phyloP scores from a whole-genome alignment of 2,888 invertebrate genomes.

The Agonopterix alstromeriana region DNA sequence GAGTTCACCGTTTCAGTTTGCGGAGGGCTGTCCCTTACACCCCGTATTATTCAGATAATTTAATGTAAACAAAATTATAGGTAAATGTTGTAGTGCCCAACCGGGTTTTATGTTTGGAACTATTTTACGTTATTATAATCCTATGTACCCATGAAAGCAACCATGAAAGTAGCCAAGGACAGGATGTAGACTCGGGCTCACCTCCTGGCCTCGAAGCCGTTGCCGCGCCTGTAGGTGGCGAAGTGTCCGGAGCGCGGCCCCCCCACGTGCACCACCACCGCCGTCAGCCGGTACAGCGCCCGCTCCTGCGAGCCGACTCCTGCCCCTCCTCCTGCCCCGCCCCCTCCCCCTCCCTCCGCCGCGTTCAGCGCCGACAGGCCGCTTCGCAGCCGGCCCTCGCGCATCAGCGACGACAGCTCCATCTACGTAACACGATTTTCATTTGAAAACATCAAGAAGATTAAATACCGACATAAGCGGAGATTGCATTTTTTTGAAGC shows the following conservation, averaged over 20 bases:
- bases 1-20: too few species aligned
- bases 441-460: neutral
- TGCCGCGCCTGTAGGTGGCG: constrained; percentile 92
- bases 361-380: constrained; percentile 27
- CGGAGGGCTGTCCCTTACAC: too few species aligned
- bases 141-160: too few species aligned
- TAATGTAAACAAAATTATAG: too few species aligned
- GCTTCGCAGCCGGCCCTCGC: constrained; percentile 25
- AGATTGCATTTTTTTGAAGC: too few species aligned
- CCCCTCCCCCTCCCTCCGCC: constrained; percentile 3
- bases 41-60: too few species aligned
- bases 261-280: constrained; percentile 94
- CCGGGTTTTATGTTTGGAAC: too few species aligned
- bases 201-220: constrained; percentile 73
- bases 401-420: constrained; percentile 72
- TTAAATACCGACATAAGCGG: too few species aligned
- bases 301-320: constrained; percentile 22
- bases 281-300: constrained; percentile 82
- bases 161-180: too few species aligned
- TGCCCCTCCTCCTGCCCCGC: constrained; percentile 3
- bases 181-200: constrained; percentile 14
- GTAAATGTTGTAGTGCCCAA: too few species aligned
- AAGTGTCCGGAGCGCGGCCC: constrained; percentile 95
- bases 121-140: too few species aligned
- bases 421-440: constrained; percentile 17